phyloP scores from a whole-genome alignment of 2,113 vertebrate genomes.

The Pelecanoides urinatrix region DNA sequence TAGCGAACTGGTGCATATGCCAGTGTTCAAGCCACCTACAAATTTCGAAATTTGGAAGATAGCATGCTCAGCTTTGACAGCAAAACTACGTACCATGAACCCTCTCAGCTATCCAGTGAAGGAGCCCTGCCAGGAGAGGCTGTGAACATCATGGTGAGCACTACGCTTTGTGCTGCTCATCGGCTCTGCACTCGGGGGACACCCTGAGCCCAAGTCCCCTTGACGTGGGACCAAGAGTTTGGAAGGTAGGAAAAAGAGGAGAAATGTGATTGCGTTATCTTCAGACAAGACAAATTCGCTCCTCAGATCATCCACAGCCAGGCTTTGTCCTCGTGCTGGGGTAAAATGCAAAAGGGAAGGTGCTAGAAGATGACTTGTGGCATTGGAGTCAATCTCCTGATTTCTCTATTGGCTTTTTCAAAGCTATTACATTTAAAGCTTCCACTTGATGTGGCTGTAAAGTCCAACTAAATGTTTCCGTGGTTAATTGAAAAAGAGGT shows the following conservation, averaged over 20 bases:
- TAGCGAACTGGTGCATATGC: fast-evolving
- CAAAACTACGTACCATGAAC: neutral
- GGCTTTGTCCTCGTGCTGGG: neutral
- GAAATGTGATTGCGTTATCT: neutral
- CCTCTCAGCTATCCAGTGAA: neutral
- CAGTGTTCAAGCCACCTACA: neutral
- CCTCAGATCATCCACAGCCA: neutral
- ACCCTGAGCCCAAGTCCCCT: neutral
- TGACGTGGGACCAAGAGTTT: neutral
- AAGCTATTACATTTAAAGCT: neutral
- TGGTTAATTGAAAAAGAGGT: constrained; percentile 6
- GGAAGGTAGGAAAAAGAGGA: neutral
- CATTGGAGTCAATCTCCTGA: neutral
- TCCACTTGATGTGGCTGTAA: neutral
- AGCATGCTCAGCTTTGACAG: neutral
- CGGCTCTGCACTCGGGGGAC: fast-evolving
- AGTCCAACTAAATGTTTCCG: neutral
- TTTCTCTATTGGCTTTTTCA: neutral
- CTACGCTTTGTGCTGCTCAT: neutral
- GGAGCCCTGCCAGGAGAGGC: neutral
- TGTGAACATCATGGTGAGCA: neutral
- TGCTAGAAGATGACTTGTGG: neutral
- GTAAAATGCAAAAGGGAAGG: neutral
- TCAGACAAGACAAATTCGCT: neutral
- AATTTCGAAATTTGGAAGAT: fast-evolving